Evolutionary conservation across 2,888 invertebrate species (phyloP).

Genomic region (Eurois occulta): DNA sequence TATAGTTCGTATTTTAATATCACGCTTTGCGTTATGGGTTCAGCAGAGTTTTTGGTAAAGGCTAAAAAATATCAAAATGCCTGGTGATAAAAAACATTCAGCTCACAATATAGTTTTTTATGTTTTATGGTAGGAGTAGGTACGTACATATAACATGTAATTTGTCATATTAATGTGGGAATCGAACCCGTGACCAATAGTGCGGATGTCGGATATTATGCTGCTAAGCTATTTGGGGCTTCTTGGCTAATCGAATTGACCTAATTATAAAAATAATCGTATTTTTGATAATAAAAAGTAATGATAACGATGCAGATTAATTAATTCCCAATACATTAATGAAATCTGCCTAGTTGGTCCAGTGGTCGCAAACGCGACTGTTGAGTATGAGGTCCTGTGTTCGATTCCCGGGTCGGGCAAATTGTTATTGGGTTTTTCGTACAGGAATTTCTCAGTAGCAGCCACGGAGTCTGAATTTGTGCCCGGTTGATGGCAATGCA

Average conservation of each 20-base stretch:
- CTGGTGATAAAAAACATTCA: not conserved
- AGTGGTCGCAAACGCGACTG: too few relatives aligned
- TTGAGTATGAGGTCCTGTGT: too few relatives aligned
- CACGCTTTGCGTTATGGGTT: constrained; percentile 2
- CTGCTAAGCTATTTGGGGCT: not conserved
- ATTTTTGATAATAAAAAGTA: not conserved
- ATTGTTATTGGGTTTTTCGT: too few relatives aligned
- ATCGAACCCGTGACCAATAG: not conserved
- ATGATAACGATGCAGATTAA: not conserved
- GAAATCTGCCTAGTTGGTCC: too few relatives aligned
- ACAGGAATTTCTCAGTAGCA: too few relatives aligned
- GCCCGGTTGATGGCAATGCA: too few relatives aligned
- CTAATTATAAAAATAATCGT: not conserved
- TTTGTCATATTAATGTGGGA: not conserved
- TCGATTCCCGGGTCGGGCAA: too few relatives aligned
- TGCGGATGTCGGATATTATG: not conserved
- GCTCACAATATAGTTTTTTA: too few relatives aligned
- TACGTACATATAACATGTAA: not conserved
- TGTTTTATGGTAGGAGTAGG: not conserved
- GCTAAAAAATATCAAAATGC: not conserved
- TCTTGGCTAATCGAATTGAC: not conserved
- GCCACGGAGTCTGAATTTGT: too few relatives aligned
- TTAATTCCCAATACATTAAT: not conserved
- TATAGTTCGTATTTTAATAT: not conserved
- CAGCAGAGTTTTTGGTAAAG: constrained; percentile 2